phyloP scores from a whole-genome alignment of 1,140 invertebrate species.

The Yoshiicerus persimilis region DNA sequence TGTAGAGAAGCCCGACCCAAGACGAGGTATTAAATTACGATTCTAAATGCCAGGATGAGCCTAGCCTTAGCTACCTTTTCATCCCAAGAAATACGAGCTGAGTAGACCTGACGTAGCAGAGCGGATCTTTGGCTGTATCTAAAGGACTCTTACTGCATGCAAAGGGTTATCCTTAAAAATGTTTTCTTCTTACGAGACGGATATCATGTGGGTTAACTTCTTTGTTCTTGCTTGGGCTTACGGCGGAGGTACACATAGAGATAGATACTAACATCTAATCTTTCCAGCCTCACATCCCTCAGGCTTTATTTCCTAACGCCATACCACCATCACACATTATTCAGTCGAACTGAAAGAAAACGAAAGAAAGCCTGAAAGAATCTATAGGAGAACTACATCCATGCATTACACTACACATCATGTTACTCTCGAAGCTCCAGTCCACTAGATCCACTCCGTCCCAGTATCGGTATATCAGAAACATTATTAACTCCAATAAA shows the following conservation, averaged over 20 bases:
- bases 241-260: neutral
- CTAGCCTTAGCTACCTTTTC: neutral
- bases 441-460: neutral
- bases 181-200: neutral
- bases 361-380: neutral
- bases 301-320: neutral
- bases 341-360: neutral
- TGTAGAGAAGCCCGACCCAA: neutral
- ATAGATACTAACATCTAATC: neutral
- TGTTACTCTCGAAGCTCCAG: neutral
- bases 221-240: neutral
- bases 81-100: neutral
- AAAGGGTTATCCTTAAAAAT: neutral
- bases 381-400: neutral
- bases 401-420: neutral
- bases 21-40: neutral
- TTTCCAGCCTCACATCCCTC: neutral
- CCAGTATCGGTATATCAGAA: neutral
- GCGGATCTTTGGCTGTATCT: too few relatives aligned
- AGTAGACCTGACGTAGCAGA: neutral
- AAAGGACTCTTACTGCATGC: neutral
- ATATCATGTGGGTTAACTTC: neutral
- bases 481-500: neutral
- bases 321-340: neutral
- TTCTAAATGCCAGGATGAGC: neutral